Evolutionary conservation across 2,888 invertebrate species (phyloP), one percentile per base, ranked within the genome.

Genomic region (Drosophila pseudotalamancana): DNA sequence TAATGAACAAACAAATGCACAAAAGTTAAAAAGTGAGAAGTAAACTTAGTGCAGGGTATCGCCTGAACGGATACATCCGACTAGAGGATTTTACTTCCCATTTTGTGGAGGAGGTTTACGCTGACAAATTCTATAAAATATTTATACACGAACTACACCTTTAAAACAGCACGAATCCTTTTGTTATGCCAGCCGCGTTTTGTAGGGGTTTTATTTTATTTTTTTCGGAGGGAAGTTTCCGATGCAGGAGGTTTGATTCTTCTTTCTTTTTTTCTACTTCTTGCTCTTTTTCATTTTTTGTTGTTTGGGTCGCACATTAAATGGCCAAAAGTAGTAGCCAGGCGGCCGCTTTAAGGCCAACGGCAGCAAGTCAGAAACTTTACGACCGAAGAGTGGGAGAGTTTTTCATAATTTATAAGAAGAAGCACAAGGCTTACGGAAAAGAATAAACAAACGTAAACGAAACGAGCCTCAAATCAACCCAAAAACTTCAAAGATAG

Each of bases 381-480:
- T 64, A 80, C 61, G 55, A 66, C 65, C 78, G 40, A 56, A 42
- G 78, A 75, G 73, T 60, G 76, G 67, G 65, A 63, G 74, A 46
- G 56, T 64, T 71, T 86, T 85, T 75, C 86, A 87, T 78, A 81
- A 83, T 86, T 81, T 81, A 83, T 73, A 70, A 72, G 73, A 43
- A 62, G 25, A 6, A 25, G 25, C 51, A 55, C 59, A 51, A 57
- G 42, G 55, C 34, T 18, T 45, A 45, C 25, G 34, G n/a, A 32
- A 55, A 62, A 53, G 59, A 46, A 77, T 51, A 73, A 64, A 64
- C 74, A 79, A 60, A 69, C 55, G 35, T 31, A 31, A 31, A 29
- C 54, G 34, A 57, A 54, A 21, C 40, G 46, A 48, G 62, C 77
- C 84, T 69, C 71, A 84, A 84, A 77, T 70, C 81, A 73, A 77